phyloP scores from a whole-genome alignment of 2,113 vertebrate genomes.

The Numenius arquata region DNA sequence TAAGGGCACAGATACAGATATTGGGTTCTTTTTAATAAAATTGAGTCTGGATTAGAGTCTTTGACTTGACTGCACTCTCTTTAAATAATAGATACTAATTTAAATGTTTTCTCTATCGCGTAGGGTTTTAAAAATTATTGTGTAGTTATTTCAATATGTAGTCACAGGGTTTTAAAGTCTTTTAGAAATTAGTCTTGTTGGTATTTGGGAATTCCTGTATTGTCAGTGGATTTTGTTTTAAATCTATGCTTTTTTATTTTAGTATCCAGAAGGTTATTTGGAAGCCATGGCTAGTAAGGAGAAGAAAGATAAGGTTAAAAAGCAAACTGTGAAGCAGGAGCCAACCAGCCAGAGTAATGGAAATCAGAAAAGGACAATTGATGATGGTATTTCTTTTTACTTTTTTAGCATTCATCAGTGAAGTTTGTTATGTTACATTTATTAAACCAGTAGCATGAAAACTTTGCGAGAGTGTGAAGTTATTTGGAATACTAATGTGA shows the following conservation, averaged over 20 bases:
- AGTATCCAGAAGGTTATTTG: conserved; percentile 97
- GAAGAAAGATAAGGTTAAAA: conserved; percentile 86
- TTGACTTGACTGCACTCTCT: not conserved
- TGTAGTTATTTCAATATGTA: not conserved
- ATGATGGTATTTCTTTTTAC: conserved; percentile 75
- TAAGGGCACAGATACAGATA: not conserved
- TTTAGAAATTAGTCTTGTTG: not conserved
- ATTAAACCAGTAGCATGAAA: not conserved
- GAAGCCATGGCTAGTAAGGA: conserved; percentile 95
- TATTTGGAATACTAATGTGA: not conserved
- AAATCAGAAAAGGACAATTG: conserved; percentile 79
- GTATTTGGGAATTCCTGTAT: not conserved
- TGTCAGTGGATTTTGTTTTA: not conserved
- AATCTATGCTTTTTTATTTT: conserved; percentile 8
- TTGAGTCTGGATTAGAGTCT: not conserved
- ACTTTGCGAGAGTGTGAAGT: not conserved
- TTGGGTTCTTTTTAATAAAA: not conserved
- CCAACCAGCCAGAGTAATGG: conserved; percentile 81
- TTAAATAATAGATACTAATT: not conserved
- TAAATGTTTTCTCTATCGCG: not conserved
- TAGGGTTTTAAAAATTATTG: not conserved
- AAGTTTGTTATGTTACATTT: not conserved
- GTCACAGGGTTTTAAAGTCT: not conserved
- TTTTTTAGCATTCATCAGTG: not conserved
- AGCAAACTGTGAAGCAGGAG: conserved; percentile 75